phyloP scores from a whole-genome alignment of 2,113 vertebrate genomes.

The Marmota monax region DNA sequence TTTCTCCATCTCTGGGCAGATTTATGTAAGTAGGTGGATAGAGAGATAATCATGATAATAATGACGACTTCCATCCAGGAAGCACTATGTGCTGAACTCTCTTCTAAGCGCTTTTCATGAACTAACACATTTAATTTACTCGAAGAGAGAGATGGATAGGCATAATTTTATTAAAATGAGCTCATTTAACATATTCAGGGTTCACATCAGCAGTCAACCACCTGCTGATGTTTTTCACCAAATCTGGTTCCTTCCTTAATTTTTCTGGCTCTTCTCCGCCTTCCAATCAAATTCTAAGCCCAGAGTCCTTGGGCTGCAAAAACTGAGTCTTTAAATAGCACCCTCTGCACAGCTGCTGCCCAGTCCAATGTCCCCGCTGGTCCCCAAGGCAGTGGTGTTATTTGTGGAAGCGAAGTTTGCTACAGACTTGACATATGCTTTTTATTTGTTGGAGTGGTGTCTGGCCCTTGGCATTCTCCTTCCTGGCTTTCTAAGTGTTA shows the following conservation, averaged over 20 bases:
- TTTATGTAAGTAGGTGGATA: not conserved
- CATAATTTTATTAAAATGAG: slow-evolving; percentile 71
- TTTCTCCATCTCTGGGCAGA: slow-evolving; percentile 3
- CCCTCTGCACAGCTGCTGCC: slow-evolving; percentile 68
- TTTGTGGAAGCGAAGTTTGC: slow-evolving; percentile 78
- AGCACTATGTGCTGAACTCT: not conserved
- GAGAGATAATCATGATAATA: not conserved
- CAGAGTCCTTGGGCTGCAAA: slow-evolving; percentile 64
- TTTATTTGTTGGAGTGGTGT: slow-evolving; percentile 68
- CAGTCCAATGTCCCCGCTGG: slow-evolving; percentile 69
- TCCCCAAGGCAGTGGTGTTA: slow-evolving; percentile 74
- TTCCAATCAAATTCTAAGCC: slow-evolving; percentile 70
- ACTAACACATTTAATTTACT: slow-evolving; percentile 61
- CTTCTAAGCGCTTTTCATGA: not conserved
- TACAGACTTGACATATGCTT: slow-evolving; percentile 40
- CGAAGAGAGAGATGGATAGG: slow-evolving; percentile 44
- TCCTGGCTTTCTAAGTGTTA: slow-evolving; percentile 48
- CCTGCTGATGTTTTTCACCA: slow-evolving; percentile 59
- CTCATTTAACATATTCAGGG: slow-evolving; percentile 47
- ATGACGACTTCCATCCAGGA: not conserved
- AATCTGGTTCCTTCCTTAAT: slow-evolving; percentile 43
- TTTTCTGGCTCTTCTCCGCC: slow-evolving; percentile 31
- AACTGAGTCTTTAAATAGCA: slow-evolving; percentile 77
- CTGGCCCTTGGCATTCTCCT: slow-evolving; percentile 54
- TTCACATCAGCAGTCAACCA: slow-evolving; percentile 64